A percentile compares a stretch with the other conserved stretches of the same genome.
phyloP scores from a whole-genome alignment of 1,140 invertebrate genomes.

The Ceratina japonica region DNA sequence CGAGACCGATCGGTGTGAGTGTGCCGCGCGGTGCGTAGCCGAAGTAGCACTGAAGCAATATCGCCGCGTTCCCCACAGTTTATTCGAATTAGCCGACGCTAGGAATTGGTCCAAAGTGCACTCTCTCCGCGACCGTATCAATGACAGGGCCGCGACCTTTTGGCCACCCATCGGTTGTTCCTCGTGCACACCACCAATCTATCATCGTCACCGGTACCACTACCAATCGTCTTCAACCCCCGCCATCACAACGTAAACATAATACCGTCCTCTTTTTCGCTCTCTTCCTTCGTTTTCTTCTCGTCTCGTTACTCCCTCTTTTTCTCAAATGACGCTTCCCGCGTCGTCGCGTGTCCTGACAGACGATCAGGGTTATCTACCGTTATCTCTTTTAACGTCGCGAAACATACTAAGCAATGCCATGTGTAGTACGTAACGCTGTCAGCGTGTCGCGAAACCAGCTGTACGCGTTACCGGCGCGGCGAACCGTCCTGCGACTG shows the following conservation, averaged over 20 bases:
- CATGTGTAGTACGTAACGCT: not conserved
- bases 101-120: constrained; percentile 78
- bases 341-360: constrained; percentile 29
- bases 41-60: constrained; percentile 73
- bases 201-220: not conserved
- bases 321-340: constrained; percentile 11
- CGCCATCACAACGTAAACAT: constrained; percentile 29
- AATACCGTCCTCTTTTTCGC: not conserved
- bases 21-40: constrained; percentile 62
- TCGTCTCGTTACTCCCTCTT: not conserved
- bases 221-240: not conserved
- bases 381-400: constrained; percentile 46
- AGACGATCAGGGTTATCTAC: constrained; percentile 45
- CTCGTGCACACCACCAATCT: constrained; percentile 28
- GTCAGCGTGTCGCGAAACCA: not conserved
- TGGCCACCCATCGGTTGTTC: constrained; percentile 28
- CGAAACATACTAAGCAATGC: constrained; percentile 25
- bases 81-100: constrained; percentile 71
- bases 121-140: constrained; percentile 67
- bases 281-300: not conserved
- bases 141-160: constrained; percentile 75
- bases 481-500: not conserved
- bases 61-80: constrained; percentile 64
- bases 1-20: not conserved
- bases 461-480: constrained; percentile 11